phyloP scores from a whole-genome alignment of 2,797 vertebrate species.

The Triplophysa yarkandensis region DNA sequence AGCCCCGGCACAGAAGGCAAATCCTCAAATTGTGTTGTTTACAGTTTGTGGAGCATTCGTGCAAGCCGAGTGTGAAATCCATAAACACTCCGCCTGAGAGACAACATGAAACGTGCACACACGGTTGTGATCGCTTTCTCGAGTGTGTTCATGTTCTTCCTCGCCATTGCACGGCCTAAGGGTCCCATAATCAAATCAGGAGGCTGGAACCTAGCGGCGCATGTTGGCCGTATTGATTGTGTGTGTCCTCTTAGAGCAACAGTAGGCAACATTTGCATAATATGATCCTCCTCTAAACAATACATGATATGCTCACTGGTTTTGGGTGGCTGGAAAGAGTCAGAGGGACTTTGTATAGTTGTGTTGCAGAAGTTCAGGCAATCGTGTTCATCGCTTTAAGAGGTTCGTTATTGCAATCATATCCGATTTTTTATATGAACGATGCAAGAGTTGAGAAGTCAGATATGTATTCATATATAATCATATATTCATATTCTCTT shows the following conservation, averaged over 20 bases:
- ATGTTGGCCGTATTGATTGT: slow-evolving; percentile 24
- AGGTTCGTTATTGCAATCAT: neutral
- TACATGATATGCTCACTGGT: slow-evolving; percentile 5
- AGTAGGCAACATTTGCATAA: slow-evolving; percentile 14
- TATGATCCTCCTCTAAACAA: slow-evolving; percentile 27
- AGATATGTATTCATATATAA: neutral
- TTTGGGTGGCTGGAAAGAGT: slow-evolving; percentile 10
- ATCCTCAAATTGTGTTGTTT: slow-evolving; percentile 48
- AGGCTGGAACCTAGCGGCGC: slow-evolving; percentile 3
- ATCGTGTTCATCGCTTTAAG: neutral
- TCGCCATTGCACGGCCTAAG: slow-evolving; percentile 25
- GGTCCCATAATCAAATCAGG: slow-evolving; percentile 37
- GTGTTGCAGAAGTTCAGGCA: too few relatives aligned
- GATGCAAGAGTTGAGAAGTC: neutral
- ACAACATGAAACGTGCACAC: slow-evolving; percentile 10
- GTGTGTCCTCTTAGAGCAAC: neutral
- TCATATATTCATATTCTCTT: too few relatives aligned
- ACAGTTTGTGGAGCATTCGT: slow-evolving; percentile 40
- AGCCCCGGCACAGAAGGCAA: slow-evolving; percentile 19
- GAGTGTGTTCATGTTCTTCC: slow-evolving; percentile 42
- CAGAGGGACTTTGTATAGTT: neutral
- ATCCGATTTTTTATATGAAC: too few relatives aligned
- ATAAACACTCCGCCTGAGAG: slow-evolving; percentile 32
- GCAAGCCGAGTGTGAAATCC: slow-evolving; percentile 50
- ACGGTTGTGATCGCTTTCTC: slow-evolving; percentile 26